phyloP scores from a whole-genome alignment of 30 jellyfish, hydroid and myxozoan genomes.

The Nemopilema nomurai region DNA sequence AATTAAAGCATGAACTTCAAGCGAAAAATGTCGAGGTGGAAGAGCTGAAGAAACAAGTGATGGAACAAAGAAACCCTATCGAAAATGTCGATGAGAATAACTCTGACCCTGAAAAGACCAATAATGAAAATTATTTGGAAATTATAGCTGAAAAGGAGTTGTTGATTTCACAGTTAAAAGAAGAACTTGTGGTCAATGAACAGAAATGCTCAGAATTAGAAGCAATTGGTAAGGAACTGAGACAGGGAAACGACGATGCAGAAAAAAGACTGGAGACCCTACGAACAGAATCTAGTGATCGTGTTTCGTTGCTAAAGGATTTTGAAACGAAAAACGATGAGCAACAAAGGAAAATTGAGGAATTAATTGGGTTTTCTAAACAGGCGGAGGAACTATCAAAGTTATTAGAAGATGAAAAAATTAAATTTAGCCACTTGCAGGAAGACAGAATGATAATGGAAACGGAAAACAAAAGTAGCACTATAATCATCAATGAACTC shows the following conservation, averaged over 20 bases:
- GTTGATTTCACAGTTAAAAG: not conserved
- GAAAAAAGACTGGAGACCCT: not conserved
- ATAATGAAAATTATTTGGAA: not conserved
- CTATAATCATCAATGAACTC: constrained; percentile 1
- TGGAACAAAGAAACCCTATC: not conserved
- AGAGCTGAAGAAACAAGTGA: not conserved
- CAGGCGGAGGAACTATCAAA: not conserved
- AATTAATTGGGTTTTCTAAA: too few relatives aligned
- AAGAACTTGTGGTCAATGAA: not conserved
- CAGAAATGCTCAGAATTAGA: not conserved
- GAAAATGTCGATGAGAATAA: not conserved
- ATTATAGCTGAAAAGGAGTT: not conserved
- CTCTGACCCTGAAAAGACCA: not conserved
- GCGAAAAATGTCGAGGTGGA: constrained; percentile 11
- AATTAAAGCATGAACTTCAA: constrained; percentile 17
- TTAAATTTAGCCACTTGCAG: not conserved
- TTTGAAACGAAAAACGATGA: not conserved
- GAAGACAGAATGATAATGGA: not conserved
- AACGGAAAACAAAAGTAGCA: not conserved
- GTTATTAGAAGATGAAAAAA: not conserved
- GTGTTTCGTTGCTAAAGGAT: not conserved
- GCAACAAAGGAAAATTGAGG: not conserved
- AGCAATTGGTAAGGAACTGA: not conserved
- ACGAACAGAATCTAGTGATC: not conserved
- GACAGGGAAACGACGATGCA: not conserved